Conservation (phyloP, 2,797 vertebrate species). For the Rhyacichthys aspro region DNA sequence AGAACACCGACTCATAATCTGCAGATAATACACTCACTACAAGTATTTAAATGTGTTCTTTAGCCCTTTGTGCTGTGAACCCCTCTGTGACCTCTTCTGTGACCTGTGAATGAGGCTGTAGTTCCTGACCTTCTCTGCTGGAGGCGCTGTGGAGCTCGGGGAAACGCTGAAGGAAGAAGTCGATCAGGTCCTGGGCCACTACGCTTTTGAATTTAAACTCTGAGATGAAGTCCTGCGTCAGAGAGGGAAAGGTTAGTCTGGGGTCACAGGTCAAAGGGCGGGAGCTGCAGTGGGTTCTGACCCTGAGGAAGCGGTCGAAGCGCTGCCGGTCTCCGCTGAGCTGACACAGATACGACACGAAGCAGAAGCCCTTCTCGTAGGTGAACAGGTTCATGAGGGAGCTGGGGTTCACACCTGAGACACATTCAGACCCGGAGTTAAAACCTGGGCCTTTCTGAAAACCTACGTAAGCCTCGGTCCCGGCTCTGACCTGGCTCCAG, state of each 20-base stretch:
- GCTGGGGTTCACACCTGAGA: slow-evolving; percentile 93
- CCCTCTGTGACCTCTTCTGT: too few relatives aligned
- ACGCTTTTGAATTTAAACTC: slow-evolving; percentile 94
- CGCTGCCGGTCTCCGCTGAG: slow-evolving; percentile 87
- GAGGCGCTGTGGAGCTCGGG: slow-evolving; percentile 88
- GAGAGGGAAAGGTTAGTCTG: slow-evolving; percentile 5
- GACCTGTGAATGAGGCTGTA: neutral
- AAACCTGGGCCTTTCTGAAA: neutral
- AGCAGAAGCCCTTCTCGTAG: slow-evolving; percentile 98
- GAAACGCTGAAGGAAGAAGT: slow-evolving; percentile 91
- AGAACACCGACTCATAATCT: too few relatives aligned
- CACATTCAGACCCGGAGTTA: neutral
- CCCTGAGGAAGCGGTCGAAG: slow-evolving; percentile 92
- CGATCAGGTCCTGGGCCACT: slow-evolving; percentile 91
- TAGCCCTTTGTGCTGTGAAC: too few relatives aligned
- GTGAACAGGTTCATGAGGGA: slow-evolving; percentile 98
- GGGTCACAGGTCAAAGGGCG: neutral
- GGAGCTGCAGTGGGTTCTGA: slow-evolving; percentile 55
- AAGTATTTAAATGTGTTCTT: too few relatives aligned
- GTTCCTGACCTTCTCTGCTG: slow-evolving; percentile 84
- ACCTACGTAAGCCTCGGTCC: neutral
- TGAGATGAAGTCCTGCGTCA: slow-evolving; percentile 89
- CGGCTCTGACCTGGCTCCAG: slow-evolving; percentile 69
- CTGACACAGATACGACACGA: slow-evolving; percentile 93
- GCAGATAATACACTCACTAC: too few relatives aligned